Conservation (phyloP, 2,797 vertebrate genomes). For the Kryptolebias ocellatus region DNA sequence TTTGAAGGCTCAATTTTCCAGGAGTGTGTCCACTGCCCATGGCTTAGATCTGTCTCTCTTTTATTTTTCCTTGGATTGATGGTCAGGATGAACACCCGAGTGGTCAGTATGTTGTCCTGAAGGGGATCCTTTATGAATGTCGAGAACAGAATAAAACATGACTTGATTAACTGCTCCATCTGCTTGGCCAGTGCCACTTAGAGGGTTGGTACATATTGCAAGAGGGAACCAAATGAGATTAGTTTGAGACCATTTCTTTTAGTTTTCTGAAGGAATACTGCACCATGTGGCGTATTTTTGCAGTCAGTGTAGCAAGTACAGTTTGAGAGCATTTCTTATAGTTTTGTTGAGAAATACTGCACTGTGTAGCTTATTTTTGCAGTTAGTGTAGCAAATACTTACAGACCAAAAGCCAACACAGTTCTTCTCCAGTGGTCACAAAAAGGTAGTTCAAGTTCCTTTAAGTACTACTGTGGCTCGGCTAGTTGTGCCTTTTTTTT, state of each 20-base stretch:
- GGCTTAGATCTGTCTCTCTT: conserved; percentile 38
- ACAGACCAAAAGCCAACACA: conserved; percentile 24
- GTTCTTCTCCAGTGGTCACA: conserved; percentile 52
- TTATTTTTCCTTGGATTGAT: conserved; percentile 41
- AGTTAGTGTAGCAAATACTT: conserved; percentile 42
- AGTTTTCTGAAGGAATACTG: conserved; percentile 13
- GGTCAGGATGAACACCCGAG: conserved; percentile 32
- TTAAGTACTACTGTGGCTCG: conserved; percentile 35
- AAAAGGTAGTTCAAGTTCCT: conserved; percentile 60
- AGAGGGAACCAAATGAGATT: conserved; percentile 28
- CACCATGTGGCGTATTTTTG: conserved; percentile 43
- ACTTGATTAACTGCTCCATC: conserved; percentile 45
- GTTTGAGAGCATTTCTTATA: too few relatives aligned
- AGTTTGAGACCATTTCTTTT: conserved; percentile 5
- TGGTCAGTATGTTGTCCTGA: conserved; percentile 41
- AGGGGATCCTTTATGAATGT: conserved; percentile 57
- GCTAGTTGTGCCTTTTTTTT: conserved; percentile 44
- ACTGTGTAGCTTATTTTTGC: conserved; percentile 45
- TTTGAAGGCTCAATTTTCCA: conserved; percentile 79
- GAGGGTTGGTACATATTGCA: conserved; percentile 16
- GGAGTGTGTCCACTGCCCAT: conserved; percentile 70
- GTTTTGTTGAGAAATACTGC: conserved; percentile 12
- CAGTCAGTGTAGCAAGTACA: conserved; percentile 39
- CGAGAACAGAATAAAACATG: conserved; percentile 32
- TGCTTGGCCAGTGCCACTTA: conserved; percentile 20